Evolutionary conservation across 2,797 vertebrate genomes (phyloP), one percentile per base, ranked within the genome.

Genomic region (Pogonophryne albipinna): DNA sequence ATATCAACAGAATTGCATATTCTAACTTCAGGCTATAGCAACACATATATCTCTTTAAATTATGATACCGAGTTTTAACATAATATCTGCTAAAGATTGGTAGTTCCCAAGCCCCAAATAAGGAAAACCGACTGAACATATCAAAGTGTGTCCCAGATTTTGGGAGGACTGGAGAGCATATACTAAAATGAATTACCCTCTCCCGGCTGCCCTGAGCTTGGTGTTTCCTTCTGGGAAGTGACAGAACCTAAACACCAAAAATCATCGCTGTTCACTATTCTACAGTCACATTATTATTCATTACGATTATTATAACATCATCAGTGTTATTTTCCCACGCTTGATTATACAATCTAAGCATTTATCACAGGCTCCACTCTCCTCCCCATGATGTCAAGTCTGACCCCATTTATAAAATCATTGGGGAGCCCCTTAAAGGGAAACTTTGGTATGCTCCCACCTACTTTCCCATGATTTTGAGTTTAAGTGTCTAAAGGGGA

Each of bases 251-350:
- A 56, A 34, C 9, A 16, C 27, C 27, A 15, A 16, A 56, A 10
- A 56, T 10, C 10, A 10, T 11, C 8, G 10, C 49, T 51, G 49
- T 19, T 4, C n/a, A 51, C 34, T 12, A 51, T 16, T 51, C n/a
- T 51, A 19, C 19, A 20, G n/a, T 31, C 20, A 6, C 20, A 27
- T 47, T 16, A 45, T 64, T 38, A 64, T 51, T 12, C 46, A 38
- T 38, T n/a, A 58, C 38, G 41, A 46, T 17, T 52, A 50, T 55
- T 16, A 71, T 71, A 19, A 72, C 41, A 55, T 47, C 17, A 63
- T 51, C n/a, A 6, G n/a, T 19, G 16, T 38, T 16, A 47, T 17
- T 62, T 57, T 73, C 44, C 46, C 62, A 72, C 49, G 42, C 53
- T 74, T 53, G 56, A 58, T 42, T 38, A 38, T 15, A 47, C 20